These are phyloP conservation scores for Strix uralensis DNA, from an alignment of 2,113 vertebrate species.

Conservation along the genomic window DNA sequence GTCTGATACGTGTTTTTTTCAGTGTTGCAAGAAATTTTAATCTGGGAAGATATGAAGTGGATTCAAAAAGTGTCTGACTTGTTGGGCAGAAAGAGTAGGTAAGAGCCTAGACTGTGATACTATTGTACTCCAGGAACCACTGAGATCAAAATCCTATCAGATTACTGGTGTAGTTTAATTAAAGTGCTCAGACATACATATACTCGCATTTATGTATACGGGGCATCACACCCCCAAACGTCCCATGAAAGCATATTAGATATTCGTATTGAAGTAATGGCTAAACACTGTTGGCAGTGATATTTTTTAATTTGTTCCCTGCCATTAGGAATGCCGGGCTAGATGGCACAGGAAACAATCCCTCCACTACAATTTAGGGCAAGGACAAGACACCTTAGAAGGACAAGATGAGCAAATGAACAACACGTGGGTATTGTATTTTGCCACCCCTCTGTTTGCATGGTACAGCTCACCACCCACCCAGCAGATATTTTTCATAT, in stretches of 20 bases:
- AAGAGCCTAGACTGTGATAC: not conserved
- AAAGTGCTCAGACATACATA: not conserved
- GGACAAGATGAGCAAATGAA: not conserved
- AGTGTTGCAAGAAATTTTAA: not conserved
- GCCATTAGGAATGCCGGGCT: not conserved
- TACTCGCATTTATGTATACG: not conserved
- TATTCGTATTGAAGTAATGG: not conserved
- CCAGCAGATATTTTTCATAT: not conserved
- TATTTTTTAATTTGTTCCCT: not conserved
- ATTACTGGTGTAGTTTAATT: not conserved
- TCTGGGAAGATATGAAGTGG: not conserved
- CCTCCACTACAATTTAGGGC: not conserved
- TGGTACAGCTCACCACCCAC: not conserved
- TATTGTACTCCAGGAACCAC: not conserved
- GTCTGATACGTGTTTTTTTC: not conserved
- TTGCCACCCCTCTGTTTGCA: not conserved
- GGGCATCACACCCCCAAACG: not conserved
- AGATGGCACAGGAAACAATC: not conserved
- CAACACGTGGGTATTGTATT: not conserved
- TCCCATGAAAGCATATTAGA: not conserved
- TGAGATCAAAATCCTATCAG: not conserved
- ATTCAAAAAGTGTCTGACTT: not conserved
- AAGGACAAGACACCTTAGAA: not conserved
- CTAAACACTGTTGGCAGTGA: fast-evolving
- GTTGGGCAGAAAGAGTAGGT: not conserved